Conservation (phyloP, 2,797 vertebrate genomes). For the Eulemur mongoz region DNA sequence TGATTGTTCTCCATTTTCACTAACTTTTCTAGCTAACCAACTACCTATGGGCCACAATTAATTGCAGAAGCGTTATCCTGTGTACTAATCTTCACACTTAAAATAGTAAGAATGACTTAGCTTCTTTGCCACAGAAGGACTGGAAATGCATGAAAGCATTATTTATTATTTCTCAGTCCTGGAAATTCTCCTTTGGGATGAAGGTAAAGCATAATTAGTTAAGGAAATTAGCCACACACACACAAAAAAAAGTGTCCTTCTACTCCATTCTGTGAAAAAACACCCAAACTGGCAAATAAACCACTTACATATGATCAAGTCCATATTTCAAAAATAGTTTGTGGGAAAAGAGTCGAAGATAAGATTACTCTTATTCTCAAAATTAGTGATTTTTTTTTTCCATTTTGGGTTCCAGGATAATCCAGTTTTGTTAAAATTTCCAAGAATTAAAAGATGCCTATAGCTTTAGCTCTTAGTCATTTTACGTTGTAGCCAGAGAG, state of each 20-base stretch:
- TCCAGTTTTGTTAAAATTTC: not conserved
- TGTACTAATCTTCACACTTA: not conserved
- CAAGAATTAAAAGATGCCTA: not conserved
- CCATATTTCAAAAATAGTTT: not conserved
- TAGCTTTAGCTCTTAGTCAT: not conserved
- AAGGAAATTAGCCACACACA: not conserved
- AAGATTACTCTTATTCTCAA: not conserved
- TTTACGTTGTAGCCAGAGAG: accelerated
- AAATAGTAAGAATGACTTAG: not conserved
- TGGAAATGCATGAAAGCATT: not conserved
- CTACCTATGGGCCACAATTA: not conserved
- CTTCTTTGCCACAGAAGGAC: not conserved
- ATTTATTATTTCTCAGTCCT: not conserved
- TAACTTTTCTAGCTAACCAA: not conserved
- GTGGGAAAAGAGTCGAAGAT: not conserved
- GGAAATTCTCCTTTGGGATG: not conserved
- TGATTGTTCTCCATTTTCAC: not conserved
- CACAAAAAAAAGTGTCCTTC: not conserved
- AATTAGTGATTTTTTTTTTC: not conserved
- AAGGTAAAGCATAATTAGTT: not conserved
- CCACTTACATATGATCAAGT: not conserved
- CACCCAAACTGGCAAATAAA: not conserved
- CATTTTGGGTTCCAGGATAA: not conserved
- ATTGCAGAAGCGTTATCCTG: not conserved
- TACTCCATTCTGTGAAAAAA: not conserved